These are phyloP conservation scores for Lucinisca nassula DNA, from an alignment of 2,888 invertebrate genomes.

Conservation along the genomic window DNA sequence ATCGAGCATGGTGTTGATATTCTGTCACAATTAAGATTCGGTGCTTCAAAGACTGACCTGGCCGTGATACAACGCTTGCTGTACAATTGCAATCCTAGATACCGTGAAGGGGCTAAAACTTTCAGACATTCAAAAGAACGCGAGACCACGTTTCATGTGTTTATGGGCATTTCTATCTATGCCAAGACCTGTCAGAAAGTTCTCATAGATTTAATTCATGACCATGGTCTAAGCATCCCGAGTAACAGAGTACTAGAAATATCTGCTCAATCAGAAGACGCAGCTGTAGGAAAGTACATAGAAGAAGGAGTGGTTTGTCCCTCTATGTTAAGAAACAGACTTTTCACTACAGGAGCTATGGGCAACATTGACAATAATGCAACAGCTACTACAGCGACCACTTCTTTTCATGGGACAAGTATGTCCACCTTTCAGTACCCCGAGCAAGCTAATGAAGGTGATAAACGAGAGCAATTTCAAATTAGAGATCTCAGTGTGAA, in stretches of 20 bases:
- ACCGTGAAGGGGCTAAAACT: constrained; percentile 25
- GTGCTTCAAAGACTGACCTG: constrained; percentile 15
- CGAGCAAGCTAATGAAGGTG: constrained; percentile 13
- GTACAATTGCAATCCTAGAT: constrained; percentile 45
- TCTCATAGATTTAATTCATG: constrained; percentile 45
- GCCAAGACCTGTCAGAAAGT: constrained; percentile 67
- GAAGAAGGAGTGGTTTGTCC: constrained; percentile 63
- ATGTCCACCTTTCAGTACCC: constrained; percentile 42
- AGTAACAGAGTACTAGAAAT: constrained; percentile 76
- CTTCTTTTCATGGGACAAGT: constrained; percentile 50
- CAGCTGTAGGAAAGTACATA: constrained; percentile 50
- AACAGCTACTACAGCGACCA: constrained; percentile 53
- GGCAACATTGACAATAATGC: constrained; percentile 75
- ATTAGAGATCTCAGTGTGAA: too few species aligned
- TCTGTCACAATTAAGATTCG: constrained; percentile 25
- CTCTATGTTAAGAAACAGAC: constrained; percentile 46
- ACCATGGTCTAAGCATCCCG: constrained; percentile 69
- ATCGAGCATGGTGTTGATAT: too few species aligned
- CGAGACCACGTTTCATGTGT: constrained; percentile 39
- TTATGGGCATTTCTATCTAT: constrained; percentile 39
- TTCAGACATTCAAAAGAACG: constrained; percentile 32
- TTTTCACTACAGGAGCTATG: constrained; percentile 73
- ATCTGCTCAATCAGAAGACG: constrained; percentile 66
- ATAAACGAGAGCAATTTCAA: constrained; percentile 23
- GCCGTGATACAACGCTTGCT: constrained; percentile 37